Conservation (phyloP, 2,797 vertebrate species). For the Neostethus bicornis region DNA sequence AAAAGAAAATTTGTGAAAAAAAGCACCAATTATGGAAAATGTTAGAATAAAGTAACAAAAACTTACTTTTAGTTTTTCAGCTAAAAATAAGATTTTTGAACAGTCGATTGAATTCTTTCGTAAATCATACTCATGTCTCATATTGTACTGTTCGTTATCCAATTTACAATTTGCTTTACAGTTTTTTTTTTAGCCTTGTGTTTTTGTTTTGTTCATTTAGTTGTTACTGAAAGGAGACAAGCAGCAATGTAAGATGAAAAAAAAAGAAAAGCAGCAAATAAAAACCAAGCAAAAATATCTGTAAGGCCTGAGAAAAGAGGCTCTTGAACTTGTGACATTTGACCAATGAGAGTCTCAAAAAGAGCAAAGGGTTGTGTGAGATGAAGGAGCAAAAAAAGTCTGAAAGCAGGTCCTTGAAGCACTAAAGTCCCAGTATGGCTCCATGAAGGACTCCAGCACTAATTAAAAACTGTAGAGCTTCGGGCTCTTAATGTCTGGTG, state of each 20-base stretch:
- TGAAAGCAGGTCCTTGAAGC: not conserved
- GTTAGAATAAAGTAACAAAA: too few relatives aligned
- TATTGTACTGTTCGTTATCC: too few relatives aligned
- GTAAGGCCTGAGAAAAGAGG: not conserved
- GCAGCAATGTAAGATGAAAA: not conserved
- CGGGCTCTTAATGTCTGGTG: slow-evolving; percentile 10
- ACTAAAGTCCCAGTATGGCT: slow-evolving; percentile 10
- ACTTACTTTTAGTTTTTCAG: too few relatives aligned
- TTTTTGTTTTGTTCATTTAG: too few relatives aligned
- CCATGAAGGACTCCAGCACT: slow-evolving; percentile 14
- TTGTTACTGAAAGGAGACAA: too few relatives aligned
- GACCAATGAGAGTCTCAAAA: slow-evolving; percentile 9
- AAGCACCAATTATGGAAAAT: too few relatives aligned
- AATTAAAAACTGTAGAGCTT: slow-evolving; percentile 10
- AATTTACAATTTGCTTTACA: too few relatives aligned
- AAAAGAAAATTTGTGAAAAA: not conserved
- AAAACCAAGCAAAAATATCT: too few relatives aligned
- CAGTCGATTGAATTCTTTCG: too few relatives aligned
- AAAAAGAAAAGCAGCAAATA: not conserved
- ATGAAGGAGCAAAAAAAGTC: not conserved
- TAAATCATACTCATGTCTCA: too few relatives aligned
- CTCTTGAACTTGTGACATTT: not conserved
- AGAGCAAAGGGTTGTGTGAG: not conserved
- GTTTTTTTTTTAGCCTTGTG: too few relatives aligned
- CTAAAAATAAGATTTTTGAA: too few relatives aligned